A percentile compares a stretch with the other conserved stretches of the same genome.
These are phyloP conservation scores for Copsychus sechellarum DNA, from an alignment of 2,113 vertebrate genomes.

Conservation along the genomic window DNA sequence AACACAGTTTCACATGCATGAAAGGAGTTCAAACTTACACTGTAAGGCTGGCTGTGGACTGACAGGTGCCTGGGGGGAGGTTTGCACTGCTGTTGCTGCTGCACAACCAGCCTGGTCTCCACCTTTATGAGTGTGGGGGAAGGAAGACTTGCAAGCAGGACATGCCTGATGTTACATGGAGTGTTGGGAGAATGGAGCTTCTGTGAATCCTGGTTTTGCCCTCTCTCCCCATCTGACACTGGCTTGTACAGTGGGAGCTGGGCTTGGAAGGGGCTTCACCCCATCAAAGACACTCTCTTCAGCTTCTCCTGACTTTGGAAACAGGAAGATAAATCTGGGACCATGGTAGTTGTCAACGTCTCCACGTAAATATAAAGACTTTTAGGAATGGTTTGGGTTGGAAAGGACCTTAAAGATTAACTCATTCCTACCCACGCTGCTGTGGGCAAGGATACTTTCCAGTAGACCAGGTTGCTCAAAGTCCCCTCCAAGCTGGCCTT, in stretches of 20 bases:
- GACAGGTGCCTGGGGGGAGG: not conserved
- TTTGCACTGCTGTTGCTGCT: not conserved
- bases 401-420: not conserved
- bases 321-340: not conserved
- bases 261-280: not conserved
- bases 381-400: not conserved
- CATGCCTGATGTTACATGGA: not conserved
- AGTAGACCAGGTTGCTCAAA: not conserved
- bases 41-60: not conserved
- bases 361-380: not conserved
- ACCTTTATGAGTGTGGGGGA: not conserved
- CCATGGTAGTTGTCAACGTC: fast-evolving
- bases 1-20: not conserved
- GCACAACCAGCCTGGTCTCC: not conserved
- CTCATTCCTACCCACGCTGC: not conserved
- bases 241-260: not conserved
- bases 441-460: not conserved
- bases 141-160: not conserved
- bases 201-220: not conserved
- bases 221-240: not conserved
- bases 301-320: not conserved
- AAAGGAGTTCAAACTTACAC: not conserved
- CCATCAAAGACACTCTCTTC: not conserved
- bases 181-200: not conserved
- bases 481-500: not conserved